Conservation (phyloP, 2,113 vertebrate species). For the Haemorhous mexicanus region DNA sequence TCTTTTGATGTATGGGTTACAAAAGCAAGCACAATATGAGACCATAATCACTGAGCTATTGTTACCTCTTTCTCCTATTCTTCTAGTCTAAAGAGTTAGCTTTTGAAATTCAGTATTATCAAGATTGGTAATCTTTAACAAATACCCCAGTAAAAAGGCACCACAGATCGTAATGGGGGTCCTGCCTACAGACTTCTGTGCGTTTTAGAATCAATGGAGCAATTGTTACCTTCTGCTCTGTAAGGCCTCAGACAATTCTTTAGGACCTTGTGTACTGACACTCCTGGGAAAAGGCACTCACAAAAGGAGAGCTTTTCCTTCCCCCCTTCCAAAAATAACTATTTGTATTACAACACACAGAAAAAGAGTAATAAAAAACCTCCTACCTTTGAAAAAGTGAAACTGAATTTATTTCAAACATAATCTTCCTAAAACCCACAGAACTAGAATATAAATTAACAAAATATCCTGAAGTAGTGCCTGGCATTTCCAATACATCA, state of each 20-base stretch:
- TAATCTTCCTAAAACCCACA: neutral
- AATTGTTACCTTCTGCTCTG: constrained; percentile 72
- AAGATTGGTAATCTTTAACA: constrained; percentile 74
- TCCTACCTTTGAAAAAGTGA: neutral
- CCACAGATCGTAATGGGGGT: constrained; percentile 31
- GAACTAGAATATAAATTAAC: neutral
- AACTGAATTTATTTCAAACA: neutral
- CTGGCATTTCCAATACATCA: neutral
- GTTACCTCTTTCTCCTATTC: constrained; percentile 60
- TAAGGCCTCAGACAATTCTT: constrained; percentile 67
- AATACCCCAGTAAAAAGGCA: constrained; percentile 57
- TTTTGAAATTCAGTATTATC: constrained; percentile 74
- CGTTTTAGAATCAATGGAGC: constrained; percentile 70
- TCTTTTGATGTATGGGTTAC: constrained; percentile 60
- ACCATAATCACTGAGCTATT: constrained; percentile 37
- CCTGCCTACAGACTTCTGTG: constrained; percentile 62
- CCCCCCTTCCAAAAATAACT: constrained; percentile 20
- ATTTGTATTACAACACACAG: constrained; percentile 6
- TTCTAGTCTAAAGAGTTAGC: constrained; percentile 56
- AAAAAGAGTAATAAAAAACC: constrained; percentile 5
- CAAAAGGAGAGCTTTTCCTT: constrained; percentile 22
- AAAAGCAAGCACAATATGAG: constrained; percentile 48
- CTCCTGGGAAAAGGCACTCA: constrained; percentile 68
- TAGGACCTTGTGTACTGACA: constrained; percentile 52
- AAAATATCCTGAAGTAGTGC: neutral